These are phyloP conservation scores for Dexiosoma caninum DNA, from an alignment of 2,888 invertebrate species.

Conservation along the genomic window DNA sequence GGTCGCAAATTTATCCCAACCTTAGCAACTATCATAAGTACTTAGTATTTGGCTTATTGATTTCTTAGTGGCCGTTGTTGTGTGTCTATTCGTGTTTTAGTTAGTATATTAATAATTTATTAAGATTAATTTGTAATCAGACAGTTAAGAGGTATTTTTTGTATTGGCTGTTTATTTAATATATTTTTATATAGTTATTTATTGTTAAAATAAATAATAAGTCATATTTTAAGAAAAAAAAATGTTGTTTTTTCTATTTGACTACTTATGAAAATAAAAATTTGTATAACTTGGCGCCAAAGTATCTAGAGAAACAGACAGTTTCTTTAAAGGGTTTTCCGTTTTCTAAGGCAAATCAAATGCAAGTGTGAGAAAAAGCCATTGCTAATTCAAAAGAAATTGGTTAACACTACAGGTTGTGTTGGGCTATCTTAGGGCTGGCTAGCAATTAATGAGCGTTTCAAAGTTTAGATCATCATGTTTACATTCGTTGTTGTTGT, in stretches of 20 bases:
- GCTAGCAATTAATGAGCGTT: no score
- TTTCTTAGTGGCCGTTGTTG: not conserved
- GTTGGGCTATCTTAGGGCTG: no score
- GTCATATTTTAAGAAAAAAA: no score
- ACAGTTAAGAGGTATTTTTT: not conserved
- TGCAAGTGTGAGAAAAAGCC: no score
- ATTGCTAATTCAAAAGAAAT: no score
- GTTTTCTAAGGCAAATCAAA: no score
- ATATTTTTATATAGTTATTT: slow-evolving; percentile 8
- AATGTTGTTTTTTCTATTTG: not conserved
- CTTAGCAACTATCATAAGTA: slow-evolving; percentile 21
- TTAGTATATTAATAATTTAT: slow-evolving; percentile 16
- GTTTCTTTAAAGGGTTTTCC: no score
- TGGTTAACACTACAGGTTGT: no score
- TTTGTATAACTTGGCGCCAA: not conserved
- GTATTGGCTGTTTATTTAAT: slow-evolving; percentile 11
- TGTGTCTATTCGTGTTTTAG: not conserved
- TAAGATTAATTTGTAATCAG: slow-evolving; percentile 29
- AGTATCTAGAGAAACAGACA: not conserved
- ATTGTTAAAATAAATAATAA: slow-evolving; percentile 8
- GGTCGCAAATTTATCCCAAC: slow-evolving; percentile 36
- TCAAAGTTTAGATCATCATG: no score
- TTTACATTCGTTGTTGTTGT: no score
- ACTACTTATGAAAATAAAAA: not conserved
- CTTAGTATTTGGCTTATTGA: slow-evolving; percentile 16